Percentiles rank a stretch among this genome's conserved stretches.
These are phyloP conservation scores for Pomatostomus ruficeps DNA, from an alignment of 2,113 vertebrate species.

Conservation along the genomic window DNA sequence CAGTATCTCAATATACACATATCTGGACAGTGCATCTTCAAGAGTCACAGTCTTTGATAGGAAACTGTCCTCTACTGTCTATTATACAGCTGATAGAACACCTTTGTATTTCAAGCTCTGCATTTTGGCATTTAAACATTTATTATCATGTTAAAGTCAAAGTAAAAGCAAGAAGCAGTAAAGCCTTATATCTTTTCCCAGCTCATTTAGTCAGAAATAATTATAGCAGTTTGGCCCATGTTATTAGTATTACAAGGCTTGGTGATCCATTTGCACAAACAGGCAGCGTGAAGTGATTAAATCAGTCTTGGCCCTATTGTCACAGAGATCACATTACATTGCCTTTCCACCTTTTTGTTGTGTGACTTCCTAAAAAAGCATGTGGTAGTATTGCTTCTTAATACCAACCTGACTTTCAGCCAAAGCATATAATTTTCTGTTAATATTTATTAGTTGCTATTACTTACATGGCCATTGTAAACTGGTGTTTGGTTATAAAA, in stretches of 20 bases:
- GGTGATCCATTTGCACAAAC: neutral
- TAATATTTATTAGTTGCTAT: neutral
- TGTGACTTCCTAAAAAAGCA: neutral
- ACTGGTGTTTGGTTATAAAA: neutral
- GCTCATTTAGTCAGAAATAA: neutral
- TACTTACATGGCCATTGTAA: neutral
- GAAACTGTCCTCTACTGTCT: neutral
- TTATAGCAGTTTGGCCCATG: neutral
- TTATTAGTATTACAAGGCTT: neutral
- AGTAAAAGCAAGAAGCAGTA: neutral
- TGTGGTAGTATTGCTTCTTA: neutral
- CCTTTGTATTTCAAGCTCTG: neutral
- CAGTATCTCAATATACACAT: neutral
- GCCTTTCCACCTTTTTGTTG: neutral
- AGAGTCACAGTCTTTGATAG: accelerated
- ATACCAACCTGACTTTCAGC: neutral
- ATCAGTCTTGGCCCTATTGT: neutral
- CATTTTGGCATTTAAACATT: neutral
- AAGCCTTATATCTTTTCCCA: neutral
- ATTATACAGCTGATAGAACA: neutral
- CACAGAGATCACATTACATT: neutral
- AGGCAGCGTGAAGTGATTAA: neutral
- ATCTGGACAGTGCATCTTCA: neutral
- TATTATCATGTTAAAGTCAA: neutral
- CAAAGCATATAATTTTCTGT: neutral